Evolutionary conservation across 2,797 vertebrate genomes (phyloP).

Genomic region (Dendrocincla tyrannina): DNA sequence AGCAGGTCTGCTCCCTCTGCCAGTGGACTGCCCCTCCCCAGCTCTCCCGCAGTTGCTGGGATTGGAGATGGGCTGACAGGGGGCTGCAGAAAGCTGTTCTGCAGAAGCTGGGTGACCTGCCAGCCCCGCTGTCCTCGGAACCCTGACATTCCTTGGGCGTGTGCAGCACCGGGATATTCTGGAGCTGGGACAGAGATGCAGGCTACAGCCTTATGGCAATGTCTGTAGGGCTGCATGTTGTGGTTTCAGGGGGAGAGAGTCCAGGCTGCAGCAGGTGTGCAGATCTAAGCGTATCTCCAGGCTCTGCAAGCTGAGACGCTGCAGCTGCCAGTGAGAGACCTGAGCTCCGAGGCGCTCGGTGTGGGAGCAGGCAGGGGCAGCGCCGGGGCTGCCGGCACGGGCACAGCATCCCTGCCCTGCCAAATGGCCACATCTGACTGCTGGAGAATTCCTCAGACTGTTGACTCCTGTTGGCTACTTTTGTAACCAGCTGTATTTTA

Average conservation of each 20-base stretch:
- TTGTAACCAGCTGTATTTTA: background rate
- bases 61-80: accelerated
- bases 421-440: background rate
- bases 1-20: background rate
- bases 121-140: background rate
- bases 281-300: conserved; percentile 1
- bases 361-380: background rate
- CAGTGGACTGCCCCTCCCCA: background rate
- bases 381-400: background rate
- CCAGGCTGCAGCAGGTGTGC: background rate
- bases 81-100: background rate
- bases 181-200: background rate
- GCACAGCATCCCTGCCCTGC: background rate
- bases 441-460: background rate
- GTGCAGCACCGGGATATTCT: background rate
- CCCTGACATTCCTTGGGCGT: background rate
- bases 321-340: background rate
- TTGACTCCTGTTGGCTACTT: background rate
- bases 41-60: accelerated
- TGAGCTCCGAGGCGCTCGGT: accelerated
- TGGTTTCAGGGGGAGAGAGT: background rate
- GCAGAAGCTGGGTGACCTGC: background rate
- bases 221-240: background rate
- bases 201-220: background rate
- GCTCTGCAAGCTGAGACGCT: background rate